These are phyloP conservation scores for Apteryx owenii DNA, from an alignment of 2,113 vertebrate species.

Conservation along the genomic window DNA sequence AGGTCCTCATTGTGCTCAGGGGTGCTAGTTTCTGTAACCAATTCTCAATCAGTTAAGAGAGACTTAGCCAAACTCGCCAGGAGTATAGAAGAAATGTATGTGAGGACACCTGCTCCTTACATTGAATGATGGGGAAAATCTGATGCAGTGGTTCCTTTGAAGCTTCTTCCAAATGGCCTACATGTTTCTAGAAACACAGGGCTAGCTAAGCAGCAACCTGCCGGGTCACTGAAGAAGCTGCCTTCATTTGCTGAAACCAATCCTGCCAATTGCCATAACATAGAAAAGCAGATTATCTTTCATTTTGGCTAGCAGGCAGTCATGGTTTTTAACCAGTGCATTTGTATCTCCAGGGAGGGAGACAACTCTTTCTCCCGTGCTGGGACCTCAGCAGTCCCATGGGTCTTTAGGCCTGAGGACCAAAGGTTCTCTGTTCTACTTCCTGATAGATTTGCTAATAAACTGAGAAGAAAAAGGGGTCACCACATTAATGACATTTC, in stretches of 20 bases:
- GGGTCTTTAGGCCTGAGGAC: neutral
- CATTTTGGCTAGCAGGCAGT: neutral
- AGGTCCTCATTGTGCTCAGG: neutral
- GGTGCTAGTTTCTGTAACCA: neutral
- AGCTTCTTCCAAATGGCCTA: neutral
- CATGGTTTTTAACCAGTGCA: accelerated
- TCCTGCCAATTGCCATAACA: neutral
- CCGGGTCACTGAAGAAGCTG: neutral
- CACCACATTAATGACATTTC: neutral
- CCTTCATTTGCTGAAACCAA: neutral
- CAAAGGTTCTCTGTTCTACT: neutral
- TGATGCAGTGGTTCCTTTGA: neutral
- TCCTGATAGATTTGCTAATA: neutral
- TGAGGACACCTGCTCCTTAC: neutral
- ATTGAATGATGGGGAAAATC: neutral
- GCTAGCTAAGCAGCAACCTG: neutral
- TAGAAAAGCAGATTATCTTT: neutral
- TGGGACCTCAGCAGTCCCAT: accelerated
- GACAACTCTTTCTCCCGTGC: neutral
- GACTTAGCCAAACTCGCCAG: neutral
- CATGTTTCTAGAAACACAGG: neutral
- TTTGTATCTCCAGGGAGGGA: neutral
- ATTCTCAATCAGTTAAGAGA: neutral
- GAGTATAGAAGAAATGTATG: neutral
- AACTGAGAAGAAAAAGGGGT: neutral